Base-by-base conservation (phyloP, 2,113 vertebrate species). In the Chaetorhynchus papuensis region DNA sequence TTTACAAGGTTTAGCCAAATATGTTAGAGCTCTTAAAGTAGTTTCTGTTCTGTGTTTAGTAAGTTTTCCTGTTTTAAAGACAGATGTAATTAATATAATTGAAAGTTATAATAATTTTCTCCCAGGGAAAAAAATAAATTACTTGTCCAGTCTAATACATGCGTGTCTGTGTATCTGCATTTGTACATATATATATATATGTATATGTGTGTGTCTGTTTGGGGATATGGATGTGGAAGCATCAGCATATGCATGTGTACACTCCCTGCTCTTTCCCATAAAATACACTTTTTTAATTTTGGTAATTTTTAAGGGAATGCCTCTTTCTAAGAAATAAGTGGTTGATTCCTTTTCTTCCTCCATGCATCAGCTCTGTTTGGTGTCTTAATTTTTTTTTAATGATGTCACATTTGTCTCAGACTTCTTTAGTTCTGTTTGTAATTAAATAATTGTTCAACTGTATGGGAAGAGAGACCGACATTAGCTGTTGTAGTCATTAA, bases 1-100 rank as follows among this genome's bases (percentile, higher is more conserved):
- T 84, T 89, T 95, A 44, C 77, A 89, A 75, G 39, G 81, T 94
- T 93, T 96, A 96, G 78, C 56, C 64, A 96, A 97, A 61, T 84
- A 97, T 69, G 31, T 59, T 74, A 15, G 31, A 80, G 54, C 76
- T 96, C 75, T 79, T 78, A 89, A 89, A 77, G 19, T 50, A 85
- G 15, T 41, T 83, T 89, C 50, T 76, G 69, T 61, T 84, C 52
- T 26, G 28, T 75, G 49, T 56, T 91, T 61, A 64, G 7, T 72
- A 95, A 74, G 8, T 78, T 90, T 69, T 94, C 22, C 30, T 90
- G 8, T 71, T 95, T 95, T 87, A 76, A 97, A 95, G 87, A 92
- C 17, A 61, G 56, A 79, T 87, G 28, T 39, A 53, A 68, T 59
- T 81, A 91, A 78, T 96, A 93, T 84, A 90, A 68, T 89, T 56